A percentile compares a stretch with the other conserved stretches of the same genome.
phyloP scores from a whole-genome alignment of 2,888 invertebrate species.

The Tipula unca region DNA sequence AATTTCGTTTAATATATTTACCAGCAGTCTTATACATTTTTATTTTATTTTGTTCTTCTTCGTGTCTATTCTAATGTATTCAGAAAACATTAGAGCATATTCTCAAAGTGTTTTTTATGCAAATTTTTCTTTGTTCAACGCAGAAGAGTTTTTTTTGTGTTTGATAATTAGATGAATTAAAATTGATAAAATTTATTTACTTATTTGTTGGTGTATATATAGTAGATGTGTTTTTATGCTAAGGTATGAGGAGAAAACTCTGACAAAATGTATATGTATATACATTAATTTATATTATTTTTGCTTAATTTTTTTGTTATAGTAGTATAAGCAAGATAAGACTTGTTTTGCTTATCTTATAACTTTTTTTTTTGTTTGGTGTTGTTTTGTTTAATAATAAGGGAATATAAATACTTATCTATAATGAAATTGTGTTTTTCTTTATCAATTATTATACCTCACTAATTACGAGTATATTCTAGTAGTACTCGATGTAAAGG shows the following conservation, averaged over 20 bases:
- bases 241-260: neutral
- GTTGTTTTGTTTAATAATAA: neutral
- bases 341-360: neutral
- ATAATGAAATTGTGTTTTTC: neutral
- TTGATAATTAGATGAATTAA: constrained; percentile 8
- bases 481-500: neutral
- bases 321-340: neutral
- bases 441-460: neutral
- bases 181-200: constrained; percentile 14
- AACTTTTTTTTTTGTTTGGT: neutral
- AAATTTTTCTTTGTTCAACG: neutral
- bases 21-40: neutral
- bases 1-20: neutral
- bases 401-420: neutral
- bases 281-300: neutral
- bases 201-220: neutral
- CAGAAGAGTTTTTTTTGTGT: neutral
- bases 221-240: neutral
- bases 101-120: constrained; percentile 8
- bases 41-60: neutral
- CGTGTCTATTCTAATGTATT: neutral
- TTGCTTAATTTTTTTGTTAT: neutral
- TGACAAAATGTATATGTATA: neutral
- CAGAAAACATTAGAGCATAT: neutral
- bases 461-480: neutral